Conservation (phyloP, 2,888 invertebrate species). For the Hermodice carunculata region DNA sequence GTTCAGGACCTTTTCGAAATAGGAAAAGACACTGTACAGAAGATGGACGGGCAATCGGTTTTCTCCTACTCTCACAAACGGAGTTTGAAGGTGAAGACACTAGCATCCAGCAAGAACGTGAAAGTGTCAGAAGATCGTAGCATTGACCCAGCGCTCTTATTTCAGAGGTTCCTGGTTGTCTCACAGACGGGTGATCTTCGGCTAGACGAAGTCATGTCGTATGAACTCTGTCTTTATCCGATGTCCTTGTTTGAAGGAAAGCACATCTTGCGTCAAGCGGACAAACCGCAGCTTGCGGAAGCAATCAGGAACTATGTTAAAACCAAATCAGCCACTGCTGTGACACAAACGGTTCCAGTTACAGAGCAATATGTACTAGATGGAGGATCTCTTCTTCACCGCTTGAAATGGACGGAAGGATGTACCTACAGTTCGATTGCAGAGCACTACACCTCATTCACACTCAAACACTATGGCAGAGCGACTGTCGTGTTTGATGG, state of each 20-base stretch:
- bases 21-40: conserved; percentile 23
- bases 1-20: conserved; percentile 16
- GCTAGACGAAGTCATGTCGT: neutral
- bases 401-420: conserved; percentile 38
- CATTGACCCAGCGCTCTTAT: conserved; percentile 11
- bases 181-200: conserved; percentile 6
- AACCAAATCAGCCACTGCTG: neutral
- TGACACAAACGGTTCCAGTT: neutral
- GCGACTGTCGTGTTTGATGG: conserved; percentile 36
- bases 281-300: conserved; percentile 14
- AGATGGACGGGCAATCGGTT: conserved; percentile 31
- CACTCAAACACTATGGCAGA: conserved; percentile 24
- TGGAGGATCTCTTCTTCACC: conserved; percentile 38
- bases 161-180: conserved; percentile 17
- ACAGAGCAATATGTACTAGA: conserved; percentile 20
- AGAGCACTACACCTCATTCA: conserved; percentile 28
- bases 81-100: conserved; percentile 21
- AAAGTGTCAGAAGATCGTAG: conserved; percentile 17
- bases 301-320: conserved; percentile 11
- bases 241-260: conserved; percentile 5
- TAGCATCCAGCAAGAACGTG: conserved; percentile 4
- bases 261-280: conserved; percentile 11
- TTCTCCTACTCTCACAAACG: conserved; percentile 23
- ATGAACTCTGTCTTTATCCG: neutral
- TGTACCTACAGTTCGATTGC: conserved; percentile 33